Evolutionary conservation across 1,140 invertebrate genomes (phyloP), one percentile per base, ranked within the genome.

Genomic region (Glomeris maerens): DNA sequence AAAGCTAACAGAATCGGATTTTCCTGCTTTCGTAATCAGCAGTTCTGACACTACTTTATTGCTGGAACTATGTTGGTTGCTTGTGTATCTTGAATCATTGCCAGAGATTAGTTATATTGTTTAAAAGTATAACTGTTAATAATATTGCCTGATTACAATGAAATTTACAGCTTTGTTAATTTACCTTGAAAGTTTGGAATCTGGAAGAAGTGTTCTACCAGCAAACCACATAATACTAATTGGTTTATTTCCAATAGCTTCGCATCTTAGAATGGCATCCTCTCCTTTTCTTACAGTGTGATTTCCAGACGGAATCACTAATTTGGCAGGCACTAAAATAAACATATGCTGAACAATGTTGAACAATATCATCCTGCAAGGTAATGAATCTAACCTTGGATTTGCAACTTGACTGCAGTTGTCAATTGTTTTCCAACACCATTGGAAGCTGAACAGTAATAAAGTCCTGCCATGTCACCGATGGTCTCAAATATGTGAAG

Each of bases 201-300:
- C 80, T 68, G 91, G 85, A 47, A 91, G 68, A 41, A 85, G 78
- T 65, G 89, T 90, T 67, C 87, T 88, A 66, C 91, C 88, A 78
- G 89, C 88, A 67, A 88, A 91, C 93, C 92, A 96, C 21, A 89
- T 76, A 41, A 95, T 90, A 57, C 87, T 88, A 63, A 97, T 87
- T 25, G 92, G 92, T 72, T 91, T 91, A 69, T 96, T 91, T 47
- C 93, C 91, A 61, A 87, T 84, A 17, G 89, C 91, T 70, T 91
- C 85, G 64, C 92, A 95, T 64, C 92, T 85, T 47, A 97, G 64
- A 25, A 92, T 89, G n/a, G n/a, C n/a, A n/a, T n/a, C n/a, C n/a
- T n/a, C n/a, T n/a, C n/a, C n/a, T n/a, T n/a, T n/a, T n/a, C n/a
- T n/a, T n/a, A n/a, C n/a, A n/a, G n/a, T n/a, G n/a, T n/a, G n/a